Evolutionary conservation across 2,797 vertebrate species (phyloP).

Genomic region (Myotis pilosus): DNA sequence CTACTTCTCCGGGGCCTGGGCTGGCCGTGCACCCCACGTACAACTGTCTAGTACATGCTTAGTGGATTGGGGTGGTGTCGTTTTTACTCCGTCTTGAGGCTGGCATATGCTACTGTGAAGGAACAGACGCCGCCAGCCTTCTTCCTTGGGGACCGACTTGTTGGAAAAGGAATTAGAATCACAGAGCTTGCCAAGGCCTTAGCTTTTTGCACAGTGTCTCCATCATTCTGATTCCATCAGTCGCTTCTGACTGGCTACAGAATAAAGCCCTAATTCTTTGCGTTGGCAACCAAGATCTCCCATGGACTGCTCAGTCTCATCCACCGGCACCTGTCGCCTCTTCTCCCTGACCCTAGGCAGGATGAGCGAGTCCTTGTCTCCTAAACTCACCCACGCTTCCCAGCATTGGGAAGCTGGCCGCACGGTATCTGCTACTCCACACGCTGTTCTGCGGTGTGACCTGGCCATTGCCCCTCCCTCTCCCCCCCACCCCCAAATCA

Average conservation of each 20-base stretch:
- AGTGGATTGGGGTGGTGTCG: background rate
- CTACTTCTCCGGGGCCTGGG: background rate
- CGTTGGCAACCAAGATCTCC: background rate
- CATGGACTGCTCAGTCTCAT: background rate
- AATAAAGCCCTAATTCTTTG: background rate
- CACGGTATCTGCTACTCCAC: too few species aligned
- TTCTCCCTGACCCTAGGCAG: background rate
- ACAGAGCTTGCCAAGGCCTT: background rate
- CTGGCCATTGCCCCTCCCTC: too few species aligned
- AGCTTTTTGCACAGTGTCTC: rapidly evolving
- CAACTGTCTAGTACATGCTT: background rate
- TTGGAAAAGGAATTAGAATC: background rate
- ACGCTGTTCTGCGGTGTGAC: background rate
- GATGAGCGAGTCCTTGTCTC: background rate
- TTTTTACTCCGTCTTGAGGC: background rate
- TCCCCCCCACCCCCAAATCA: rapidly evolving
- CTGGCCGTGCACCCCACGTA: background rate
- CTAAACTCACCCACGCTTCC: background rate
- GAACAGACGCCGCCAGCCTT: background rate
- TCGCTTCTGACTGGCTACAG: background rate
- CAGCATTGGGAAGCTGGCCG: background rate
- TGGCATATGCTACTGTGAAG: background rate
- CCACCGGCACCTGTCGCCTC: background rate
- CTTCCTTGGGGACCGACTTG: background rate
- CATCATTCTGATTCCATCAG: rapidly evolving